A percentile compares a stretch with the other conserved stretches of the same genome.
Evolutionary conservation across 2,797 vertebrate genomes (phyloP).

Genomic region (Enteromius anoplus): DNA sequence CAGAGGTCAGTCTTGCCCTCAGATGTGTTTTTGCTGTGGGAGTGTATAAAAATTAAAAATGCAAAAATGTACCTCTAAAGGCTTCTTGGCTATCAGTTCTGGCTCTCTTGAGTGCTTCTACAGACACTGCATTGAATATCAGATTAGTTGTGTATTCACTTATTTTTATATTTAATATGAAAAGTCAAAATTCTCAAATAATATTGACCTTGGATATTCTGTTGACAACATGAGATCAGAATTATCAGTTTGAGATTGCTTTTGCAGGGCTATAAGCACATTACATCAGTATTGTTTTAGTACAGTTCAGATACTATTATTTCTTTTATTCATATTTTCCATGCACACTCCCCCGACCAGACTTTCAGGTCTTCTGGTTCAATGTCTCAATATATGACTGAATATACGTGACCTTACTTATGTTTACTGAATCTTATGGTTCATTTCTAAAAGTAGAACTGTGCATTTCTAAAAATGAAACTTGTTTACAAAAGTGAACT

Average conservation of each 20-base stretch:
- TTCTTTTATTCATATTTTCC: background rate
- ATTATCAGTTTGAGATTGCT: background rate
- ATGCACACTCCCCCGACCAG: too few species aligned
- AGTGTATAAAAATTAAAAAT: background rate
- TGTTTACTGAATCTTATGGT: background rate
- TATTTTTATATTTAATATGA: background rate
- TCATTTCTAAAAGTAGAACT: background rate
- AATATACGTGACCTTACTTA: background rate
- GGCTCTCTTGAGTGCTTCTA: background rate
- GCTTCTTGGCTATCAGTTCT: background rate
- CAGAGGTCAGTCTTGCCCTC: constrained; percentile 45
- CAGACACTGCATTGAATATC: background rate
- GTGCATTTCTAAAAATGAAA: background rate
- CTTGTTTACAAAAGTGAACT: background rate
- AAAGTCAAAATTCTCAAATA: background rate
- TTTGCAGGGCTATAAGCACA: background rate
- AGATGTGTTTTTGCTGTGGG: background rate
- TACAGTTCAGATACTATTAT: background rate
- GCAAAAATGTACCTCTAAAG: background rate
- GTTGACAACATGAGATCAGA: background rate
- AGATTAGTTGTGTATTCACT: background rate
- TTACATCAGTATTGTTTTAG: background rate
- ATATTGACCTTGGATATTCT: background rate
- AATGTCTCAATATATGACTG: background rate
- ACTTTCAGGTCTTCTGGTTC: too few species aligned